Evolutionary conservation across 2,888 invertebrate genomes (phyloP).

Genomic region (Craniophora ligustri): DNA sequence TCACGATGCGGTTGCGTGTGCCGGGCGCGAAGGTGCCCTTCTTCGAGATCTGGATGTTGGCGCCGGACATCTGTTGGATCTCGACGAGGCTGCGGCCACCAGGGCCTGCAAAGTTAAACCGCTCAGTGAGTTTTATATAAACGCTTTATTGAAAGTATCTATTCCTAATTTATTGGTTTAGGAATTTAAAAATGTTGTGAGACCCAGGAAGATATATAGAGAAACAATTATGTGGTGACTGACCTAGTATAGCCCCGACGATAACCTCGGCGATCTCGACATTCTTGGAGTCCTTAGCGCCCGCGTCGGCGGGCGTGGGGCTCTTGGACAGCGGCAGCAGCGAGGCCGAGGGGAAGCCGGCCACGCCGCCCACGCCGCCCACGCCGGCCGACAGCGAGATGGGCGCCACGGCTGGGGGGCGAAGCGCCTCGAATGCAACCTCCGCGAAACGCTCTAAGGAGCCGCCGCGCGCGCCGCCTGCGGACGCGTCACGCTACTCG

Average conservation of each 20-base stretch:
- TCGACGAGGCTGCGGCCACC: conserved; percentile 98
- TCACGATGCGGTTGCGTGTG: conserved; percentile 98
- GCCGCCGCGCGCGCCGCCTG: conserved; percentile 73
- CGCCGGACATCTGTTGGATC: conserved; percentile 98
- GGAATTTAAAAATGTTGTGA: no score
- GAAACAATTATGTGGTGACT: no score
- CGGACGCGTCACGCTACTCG: conserved; percentile 46
- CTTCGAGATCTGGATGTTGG: conserved; percentile 99
- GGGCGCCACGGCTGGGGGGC: conserved; percentile 91
- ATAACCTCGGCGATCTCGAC: conserved; percentile 98
- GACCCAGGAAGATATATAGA: no score
- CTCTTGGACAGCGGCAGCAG: conserved; percentile 94
- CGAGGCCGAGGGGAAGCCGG: conserved; percentile 91
- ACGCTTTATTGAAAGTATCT: neutral
- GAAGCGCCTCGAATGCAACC: conserved; percentile 92
- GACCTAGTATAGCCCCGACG: conserved; percentile 98
- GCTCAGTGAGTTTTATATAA: neutral
- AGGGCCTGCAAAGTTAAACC: conserved; percentile 89
- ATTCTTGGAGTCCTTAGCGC: conserved; percentile 95
- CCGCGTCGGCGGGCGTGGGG: conserved; percentile 92
- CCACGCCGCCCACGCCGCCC: conserved; percentile 85
- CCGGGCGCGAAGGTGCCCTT: conserved; percentile 99
- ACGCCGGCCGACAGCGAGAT: conserved; percentile 94
- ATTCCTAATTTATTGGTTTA: no score
- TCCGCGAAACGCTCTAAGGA: conserved; percentile 92